Evolutionary conservation across 2,888 invertebrate genomes (phyloP).

Genomic region (Mythimna pallens): DNA sequence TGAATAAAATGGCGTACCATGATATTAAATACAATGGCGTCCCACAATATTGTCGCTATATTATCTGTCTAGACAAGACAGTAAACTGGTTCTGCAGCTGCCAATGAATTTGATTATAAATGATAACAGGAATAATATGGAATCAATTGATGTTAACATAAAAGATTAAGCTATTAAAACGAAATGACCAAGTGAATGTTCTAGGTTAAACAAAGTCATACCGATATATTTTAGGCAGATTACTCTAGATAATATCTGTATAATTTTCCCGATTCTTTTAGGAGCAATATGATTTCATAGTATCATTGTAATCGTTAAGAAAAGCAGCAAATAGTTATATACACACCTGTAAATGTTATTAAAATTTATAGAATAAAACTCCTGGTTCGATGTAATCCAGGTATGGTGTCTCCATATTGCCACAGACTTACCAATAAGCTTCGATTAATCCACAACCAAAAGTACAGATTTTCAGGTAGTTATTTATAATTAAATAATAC

Average conservation of each 20-base stretch:
- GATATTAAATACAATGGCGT: neutral
- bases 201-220: neutral
- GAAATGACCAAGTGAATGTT: neutral
- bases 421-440: neutral
- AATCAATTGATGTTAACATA: neutral
- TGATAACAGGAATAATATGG: neutral
- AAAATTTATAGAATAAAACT: too few species aligned
- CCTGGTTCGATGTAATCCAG: neutral
- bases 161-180: neutral
- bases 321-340: neutral
- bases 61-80: conserved; percentile 4
- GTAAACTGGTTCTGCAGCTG: conserved; percentile 27
- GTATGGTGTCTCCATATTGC: neutral
- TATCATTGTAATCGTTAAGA: neutral
- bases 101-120: neutral
- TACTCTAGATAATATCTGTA: neutral
- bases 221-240: neutral
- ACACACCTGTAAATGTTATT: neutral
- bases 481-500: neutral
- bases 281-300: neutral
- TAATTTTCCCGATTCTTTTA: neutral
- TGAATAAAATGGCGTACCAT: neutral
- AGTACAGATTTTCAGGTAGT: neutral
- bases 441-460: neutral
- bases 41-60: neutral